Base-by-base conservation (phyloP, 2,113 vertebrate genomes). In the Microcebus griseorufus region DNA sequence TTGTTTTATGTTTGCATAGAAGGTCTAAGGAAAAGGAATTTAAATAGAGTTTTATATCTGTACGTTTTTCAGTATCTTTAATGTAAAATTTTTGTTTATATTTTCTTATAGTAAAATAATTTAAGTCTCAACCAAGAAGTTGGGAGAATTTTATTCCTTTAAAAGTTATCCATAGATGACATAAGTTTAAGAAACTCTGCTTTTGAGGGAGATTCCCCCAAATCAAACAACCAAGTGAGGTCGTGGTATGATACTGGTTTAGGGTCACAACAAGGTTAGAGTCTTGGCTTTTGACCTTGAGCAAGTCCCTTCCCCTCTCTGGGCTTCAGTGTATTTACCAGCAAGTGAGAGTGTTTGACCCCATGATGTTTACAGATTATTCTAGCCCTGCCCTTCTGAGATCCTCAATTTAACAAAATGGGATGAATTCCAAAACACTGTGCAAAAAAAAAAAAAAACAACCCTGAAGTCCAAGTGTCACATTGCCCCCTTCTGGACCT, bases 401-500 rank as follows among this genome's bases (percentile, higher is more conserved):
- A 86, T 27, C 84, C 89, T 65, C 45, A 8, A 13, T 37, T 96
- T 93, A 62, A 45, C 70, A 75, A 58, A 5, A 32, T 25, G 45
- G 34, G 39, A 6, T 90, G n/a, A 90, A 82, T 76, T 78, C 51
- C 64, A 78, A 85, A 94, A n/a, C 22, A 69, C 51, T 62, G 22
- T 88, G 39, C 16, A 3, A 0, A 2, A 11, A 62, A 34, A 37
- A 58, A 7, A 53, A 53, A 55, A 55, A 75, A n/a, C 45, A 78
- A 22, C 42, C 6, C 55, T 51, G 6, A 90, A 92, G 79, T 65
- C 65, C 81, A 92, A 53, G 93, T 67, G 90, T 93, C 81, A 95
- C 85, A 96, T 73, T 87, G 95, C 88, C 95, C 92, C 9, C 97
- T 97, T 79, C 93, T 96, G 95, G 96, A 65, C 23, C n/a, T 90